phyloP scores from a whole-genome alignment of 2,888 invertebrate species.

The Campoplex capitator region DNA sequence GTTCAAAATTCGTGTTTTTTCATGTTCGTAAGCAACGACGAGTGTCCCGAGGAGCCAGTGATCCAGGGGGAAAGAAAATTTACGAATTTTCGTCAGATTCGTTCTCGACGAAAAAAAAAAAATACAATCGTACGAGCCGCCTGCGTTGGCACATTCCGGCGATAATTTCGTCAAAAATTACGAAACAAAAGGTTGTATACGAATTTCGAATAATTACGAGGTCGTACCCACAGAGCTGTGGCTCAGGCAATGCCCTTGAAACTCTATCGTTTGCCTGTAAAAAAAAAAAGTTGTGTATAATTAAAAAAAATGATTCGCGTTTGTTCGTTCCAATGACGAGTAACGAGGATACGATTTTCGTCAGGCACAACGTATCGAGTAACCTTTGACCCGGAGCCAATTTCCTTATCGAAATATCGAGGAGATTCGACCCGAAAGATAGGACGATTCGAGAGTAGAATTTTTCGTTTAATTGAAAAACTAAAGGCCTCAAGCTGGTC shows the following conservation, averaged over 20 bases:
- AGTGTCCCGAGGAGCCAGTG: not conserved
- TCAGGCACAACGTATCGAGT: not conserved
- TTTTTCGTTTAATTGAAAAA: not conserved
- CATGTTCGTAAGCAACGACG: not conserved
- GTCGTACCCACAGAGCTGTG: not conserved
- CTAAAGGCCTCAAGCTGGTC: constrained; percentile 3
- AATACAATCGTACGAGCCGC: not conserved
- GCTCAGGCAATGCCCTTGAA: constrained; percentile 23
- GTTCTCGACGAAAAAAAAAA: not conserved
- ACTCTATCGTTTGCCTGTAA: not conserved
- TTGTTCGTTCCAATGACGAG: not conserved
- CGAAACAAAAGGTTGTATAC: not conserved
- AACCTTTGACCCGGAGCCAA: not conserved
- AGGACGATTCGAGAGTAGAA: not conserved
- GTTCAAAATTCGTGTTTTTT: not conserved
- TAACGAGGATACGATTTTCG: too few species aligned
- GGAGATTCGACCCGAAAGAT: too few species aligned
- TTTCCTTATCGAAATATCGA: not conserved
- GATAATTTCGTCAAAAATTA: constrained; percentile 11
- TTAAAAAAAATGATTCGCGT: not conserved
- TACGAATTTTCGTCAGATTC: not conserved
- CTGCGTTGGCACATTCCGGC: not conserved
- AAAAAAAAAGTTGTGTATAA: not conserved
- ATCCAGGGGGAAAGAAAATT: not conserved
- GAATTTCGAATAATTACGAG: constrained; percentile 1